These are phyloP conservation scores for Merops nubicus DNA, from an alignment of 2,113 vertebrate species.

Conservation along the genomic window DNA sequence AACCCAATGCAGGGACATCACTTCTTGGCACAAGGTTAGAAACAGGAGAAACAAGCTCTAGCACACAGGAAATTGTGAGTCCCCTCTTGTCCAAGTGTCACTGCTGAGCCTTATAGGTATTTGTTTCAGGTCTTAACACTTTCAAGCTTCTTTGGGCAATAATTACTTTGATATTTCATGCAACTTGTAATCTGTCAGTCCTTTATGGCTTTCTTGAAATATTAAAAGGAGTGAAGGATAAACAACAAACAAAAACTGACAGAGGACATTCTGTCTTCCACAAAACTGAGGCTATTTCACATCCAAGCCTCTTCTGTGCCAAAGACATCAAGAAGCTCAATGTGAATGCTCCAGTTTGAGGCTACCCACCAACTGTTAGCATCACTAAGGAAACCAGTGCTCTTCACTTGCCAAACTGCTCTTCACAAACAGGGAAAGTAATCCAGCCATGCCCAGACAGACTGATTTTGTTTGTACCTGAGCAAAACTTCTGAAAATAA, in stretches of 20 bases:
- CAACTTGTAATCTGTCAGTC: constrained; percentile 15
- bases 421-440: neutral
- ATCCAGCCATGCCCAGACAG: neutral
- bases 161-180: constrained; percentile 39
- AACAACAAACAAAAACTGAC: neutral
- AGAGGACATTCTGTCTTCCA: constrained; percentile 19
- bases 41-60: neutral
- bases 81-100: neutral
- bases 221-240: neutral
- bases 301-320: neutral
- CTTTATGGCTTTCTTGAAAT: neutral
- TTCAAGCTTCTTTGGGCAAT: too few species aligned
- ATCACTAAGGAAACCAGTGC: neutral
- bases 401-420: neutral
- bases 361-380: neutral
- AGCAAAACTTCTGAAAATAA: neutral
- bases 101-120: neutral
- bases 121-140: neutral
- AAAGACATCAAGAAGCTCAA: constrained; percentile 4
- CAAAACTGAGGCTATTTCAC: neutral
- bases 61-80: neutral
- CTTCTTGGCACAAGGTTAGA: neutral
- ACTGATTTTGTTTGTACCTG: neutral
- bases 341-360: neutral
- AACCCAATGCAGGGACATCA: neutral